Conservation (phyloP, 2,113 vertebrate genomes). For the Pluvianellus socialis region DNA sequence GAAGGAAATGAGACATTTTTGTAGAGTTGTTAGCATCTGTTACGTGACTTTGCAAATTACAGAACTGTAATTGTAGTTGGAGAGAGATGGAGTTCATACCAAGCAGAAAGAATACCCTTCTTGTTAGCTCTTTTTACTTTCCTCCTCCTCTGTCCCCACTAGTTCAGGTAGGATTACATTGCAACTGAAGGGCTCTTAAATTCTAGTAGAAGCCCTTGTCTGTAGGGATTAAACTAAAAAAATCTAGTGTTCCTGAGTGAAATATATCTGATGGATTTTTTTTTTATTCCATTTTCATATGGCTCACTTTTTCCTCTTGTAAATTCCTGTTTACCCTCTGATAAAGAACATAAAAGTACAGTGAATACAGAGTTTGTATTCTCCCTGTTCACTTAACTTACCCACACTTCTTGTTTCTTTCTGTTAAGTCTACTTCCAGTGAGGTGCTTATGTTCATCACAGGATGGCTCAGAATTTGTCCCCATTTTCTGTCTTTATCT, state of each 20-base stretch:
- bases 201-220: neutral
- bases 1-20: neutral
- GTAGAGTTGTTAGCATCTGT: neutral
- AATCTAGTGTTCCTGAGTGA: neutral
- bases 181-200: neutral
- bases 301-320: neutral
- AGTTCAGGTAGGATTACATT: neutral
- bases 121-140: neutral
- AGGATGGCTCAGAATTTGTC: neutral
- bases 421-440: accelerated
- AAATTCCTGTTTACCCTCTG: neutral
- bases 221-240: neutral
- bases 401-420: neutral
- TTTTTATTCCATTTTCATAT: neutral
- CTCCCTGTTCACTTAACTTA: neutral
- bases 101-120: neutral
- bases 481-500: neutral
- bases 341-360: neutral
- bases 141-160: neutral
- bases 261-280: neutral
- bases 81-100: neutral
- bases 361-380: neutral
- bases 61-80: neutral
- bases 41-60: neutral
- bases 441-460: neutral